A percentile compares a stretch with the other conserved stretches of the same genome.
These are phyloP conservation scores for Micromesistius poutassou DNA, from an alignment of 2,797 vertebrate species.

Conservation along the genomic window DNA sequence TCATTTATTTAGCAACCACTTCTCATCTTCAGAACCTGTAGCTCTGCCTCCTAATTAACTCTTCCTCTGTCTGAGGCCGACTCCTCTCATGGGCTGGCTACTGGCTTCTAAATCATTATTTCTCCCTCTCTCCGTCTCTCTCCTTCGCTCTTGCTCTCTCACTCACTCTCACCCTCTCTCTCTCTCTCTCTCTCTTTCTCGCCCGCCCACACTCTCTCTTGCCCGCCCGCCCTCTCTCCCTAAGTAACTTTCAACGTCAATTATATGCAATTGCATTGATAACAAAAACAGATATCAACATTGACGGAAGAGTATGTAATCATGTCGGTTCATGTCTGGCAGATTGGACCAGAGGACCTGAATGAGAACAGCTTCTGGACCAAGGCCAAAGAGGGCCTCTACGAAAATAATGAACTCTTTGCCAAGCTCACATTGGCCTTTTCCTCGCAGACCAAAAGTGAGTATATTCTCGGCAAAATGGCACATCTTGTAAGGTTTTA, in stretches of 20 bases:
- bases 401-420: slow-evolving; percentile 85
- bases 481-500: background rate
- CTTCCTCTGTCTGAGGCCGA: slow-evolving; percentile 23
- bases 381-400: slow-evolving; percentile 79
- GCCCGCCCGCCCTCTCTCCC: too few species aligned
- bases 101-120: slow-evolving; percentile 1
- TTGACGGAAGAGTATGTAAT: background rate
- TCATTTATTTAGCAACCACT: slow-evolving; percentile 6
- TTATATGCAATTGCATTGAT: background rate
- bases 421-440: slow-evolving; percentile 85
- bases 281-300: background rate
- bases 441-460: slow-evolving; percentile 84
- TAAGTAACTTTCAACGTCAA: background rate
- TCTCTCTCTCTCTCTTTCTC: background rate
- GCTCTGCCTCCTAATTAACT: background rate
- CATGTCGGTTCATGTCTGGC: slow-evolving; percentile 1
- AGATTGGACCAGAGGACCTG: slow-evolving; percentile 83
- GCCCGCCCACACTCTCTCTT: slow-evolving; percentile 1
- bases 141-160: background rate
- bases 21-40: slow-evolving; percentile 24
- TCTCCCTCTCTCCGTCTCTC: background rate
- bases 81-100: slow-evolving; percentile 21
- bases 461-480: slow-evolving; percentile 56
- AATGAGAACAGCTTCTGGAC: slow-evolving; percentile 86
- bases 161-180: background rate